A percentile compares a stretch with the other conserved stretches of the same genome.
Conservation (phyloP, 2,113 vertebrate genomes). For the Campylomormyrus tamandua region DNA sequence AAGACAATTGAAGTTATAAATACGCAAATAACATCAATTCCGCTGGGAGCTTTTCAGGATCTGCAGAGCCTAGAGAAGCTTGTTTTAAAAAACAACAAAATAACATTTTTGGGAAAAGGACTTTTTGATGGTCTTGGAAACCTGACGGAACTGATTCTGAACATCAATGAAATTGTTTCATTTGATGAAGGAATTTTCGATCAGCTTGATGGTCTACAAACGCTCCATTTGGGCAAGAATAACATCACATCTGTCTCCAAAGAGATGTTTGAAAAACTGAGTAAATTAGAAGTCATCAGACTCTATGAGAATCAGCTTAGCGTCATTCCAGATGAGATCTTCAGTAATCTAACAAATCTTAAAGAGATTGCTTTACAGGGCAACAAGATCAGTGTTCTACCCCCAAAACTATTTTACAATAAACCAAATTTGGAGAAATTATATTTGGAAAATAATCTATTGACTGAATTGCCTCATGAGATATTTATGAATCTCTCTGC, state of each 20-base stretch:
- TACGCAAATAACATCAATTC: constrained; percentile 44
- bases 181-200: constrained; percentile 68
- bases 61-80: constrained; percentile 52
- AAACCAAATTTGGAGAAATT: constrained; percentile 58
- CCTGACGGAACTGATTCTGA: constrained; percentile 47
- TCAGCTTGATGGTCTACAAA: constrained; percentile 49
- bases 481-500: constrained; percentile 59
- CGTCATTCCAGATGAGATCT: constrained; percentile 54
- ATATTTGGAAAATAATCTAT: constrained; percentile 38
- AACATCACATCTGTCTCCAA: constrained; percentile 46
- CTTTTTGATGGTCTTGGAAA: constrained; percentile 58
- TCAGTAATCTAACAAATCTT: constrained; percentile 48
- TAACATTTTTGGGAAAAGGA: constrained; percentile 51
- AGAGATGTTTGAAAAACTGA: constrained; percentile 55
- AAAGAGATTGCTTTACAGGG: constrained; percentile 53
- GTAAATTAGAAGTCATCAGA: constrained; percentile 45
- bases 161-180: constrained; percentile 51
- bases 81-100: constrained; percentile 54
- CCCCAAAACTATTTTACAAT: constrained; percentile 55
- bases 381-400: constrained; percentile 56
- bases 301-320: constrained; percentile 65
- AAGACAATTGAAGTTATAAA: constrained; percentile 53
- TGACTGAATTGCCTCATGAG: constrained; percentile 46
- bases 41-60: constrained; percentile 57
- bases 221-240: constrained; percentile 63